Base-by-base conservation (phyloP, 2,888 invertebrate species). In the Eucriotettix oculatus region DNA sequence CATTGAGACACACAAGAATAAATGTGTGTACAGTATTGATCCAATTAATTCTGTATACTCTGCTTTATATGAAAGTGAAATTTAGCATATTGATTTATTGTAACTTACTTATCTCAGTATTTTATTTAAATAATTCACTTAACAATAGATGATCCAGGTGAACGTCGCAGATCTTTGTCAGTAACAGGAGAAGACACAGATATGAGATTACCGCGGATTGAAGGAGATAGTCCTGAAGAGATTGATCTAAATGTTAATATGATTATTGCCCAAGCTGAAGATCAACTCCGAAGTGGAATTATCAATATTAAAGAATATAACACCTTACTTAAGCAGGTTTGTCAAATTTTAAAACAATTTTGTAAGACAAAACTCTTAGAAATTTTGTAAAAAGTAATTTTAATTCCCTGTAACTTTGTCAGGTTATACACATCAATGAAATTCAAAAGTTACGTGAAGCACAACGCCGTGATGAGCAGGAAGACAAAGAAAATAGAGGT, bases 201-300 rank as follows among this genome's bases (percentile, higher is more conserved):
- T 63, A 73, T 79, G 59, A 58, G 64, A 11, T 43, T 17, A 16
- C 58, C 52, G 2, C 43, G 42, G 12, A 16, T 57, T 42, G 60
- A 59, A 11, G 52, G 42, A 29, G 60, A 61, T 17, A 42, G 54
- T 42, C n/a, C 52, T 1, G 53, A 61, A 12, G 62, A 63, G 42
- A 63, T 63, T 64, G 81, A 84, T 65, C 80, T 80, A 62, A 84
- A 84, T 60, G 85, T 87, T 66, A 84, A 87, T 62, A 84, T 85
- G 54, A 89, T 90, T 62, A 84, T 90, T 70, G 81, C 82, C 11
- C 88, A 90, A 68, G 93, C 92, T 0, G 88, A 90, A 62, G 86
- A 87, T 67, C 83, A 87, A 67, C 80, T 85, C 63, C 84, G 82
- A 64, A 82, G 83, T 58, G 89, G 91, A 0, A 81, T 81, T 55